Base-by-base conservation (phyloP, 2,113 vertebrate genomes). In the Tauraco erythrolophus region DNA sequence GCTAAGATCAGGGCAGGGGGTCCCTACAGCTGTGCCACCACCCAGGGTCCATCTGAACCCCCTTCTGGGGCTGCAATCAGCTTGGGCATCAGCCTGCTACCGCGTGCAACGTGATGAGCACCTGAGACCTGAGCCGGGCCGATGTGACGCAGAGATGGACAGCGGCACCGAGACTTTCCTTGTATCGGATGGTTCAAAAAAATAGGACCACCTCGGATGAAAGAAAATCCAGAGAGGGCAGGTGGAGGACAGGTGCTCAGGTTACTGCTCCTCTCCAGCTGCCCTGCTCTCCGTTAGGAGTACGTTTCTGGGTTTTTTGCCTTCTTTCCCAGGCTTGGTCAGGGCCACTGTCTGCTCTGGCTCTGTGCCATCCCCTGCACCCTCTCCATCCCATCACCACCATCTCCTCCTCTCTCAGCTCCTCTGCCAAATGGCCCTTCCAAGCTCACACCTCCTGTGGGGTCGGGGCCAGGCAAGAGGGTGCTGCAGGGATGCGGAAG, bases 111-210 rank as follows among this genome's bases (percentile, higher is more conserved):
- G 66, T 76, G 89, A 93, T 89, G 66, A 98, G 65, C 14, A 9
- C 88, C 89, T 76, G 91, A 83, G 93, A 95, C 76, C 88, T 77
- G 93, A 97, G 97, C 91, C 0, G 50, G 31, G 27, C 46, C 5
- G 88, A 95, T 94, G 81, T 91, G 89, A 93, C 76, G 62, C 89
- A 92, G 84, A 97, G 97, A 95, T 97, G 93, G 81, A 62, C 1
- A 3, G 75, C 0, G 25, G 78, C 25, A 9, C 31, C 2, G 2
- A 92, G 16, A 81, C 92, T 76, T 66, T 88, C 89, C 94, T 85
- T 88, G 95, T 86, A 96, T 96, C 89, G 0, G 91, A 58, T 93
- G 82, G 94, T 85, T 62, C 13, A n/a, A 89, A 84, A n/a, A n/a
- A n/a, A n/a, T n/a, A n/a, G n/a, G n/a, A n/a, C 58, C 68, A 65